Conservation (phyloP, 1,140 invertebrate genomes). For the Magallana angulata region DNA sequence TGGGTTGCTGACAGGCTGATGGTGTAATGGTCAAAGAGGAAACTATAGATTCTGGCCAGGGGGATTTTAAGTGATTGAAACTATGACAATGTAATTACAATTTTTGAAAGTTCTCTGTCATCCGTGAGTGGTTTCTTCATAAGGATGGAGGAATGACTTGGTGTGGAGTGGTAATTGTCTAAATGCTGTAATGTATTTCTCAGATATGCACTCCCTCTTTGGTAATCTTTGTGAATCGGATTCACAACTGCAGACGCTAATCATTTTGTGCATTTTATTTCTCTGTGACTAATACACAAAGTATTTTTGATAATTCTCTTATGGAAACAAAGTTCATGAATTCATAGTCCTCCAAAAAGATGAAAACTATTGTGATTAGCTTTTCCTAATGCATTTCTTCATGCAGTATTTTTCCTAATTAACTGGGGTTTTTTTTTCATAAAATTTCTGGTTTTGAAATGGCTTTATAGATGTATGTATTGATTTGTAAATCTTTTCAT, state of each 20-base stretch:
- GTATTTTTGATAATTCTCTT: constrained; percentile 14
- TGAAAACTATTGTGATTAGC: neutral
- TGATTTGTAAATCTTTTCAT: neutral
- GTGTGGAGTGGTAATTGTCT: constrained; percentile 19
- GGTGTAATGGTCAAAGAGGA: constrained; percentile 37
- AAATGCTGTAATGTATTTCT: constrained; percentile 14
- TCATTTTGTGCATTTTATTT: constrained; percentile 20
- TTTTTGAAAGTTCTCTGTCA: constrained; percentile 32
- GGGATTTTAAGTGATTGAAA: constrained; percentile 21
- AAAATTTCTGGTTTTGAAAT: neutral
- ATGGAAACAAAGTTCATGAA: neutral
- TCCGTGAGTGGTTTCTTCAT: neutral
- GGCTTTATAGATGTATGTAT: neutral
- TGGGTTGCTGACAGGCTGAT: constrained; percentile 6
- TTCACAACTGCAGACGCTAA: constrained; percentile 20
- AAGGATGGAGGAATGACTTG: neutral
- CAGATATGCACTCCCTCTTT: constrained; percentile 34
- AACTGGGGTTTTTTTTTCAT: neutral
- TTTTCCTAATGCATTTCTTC: neutral
- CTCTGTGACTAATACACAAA: constrained; percentile 18
- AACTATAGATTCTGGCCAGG: neutral
- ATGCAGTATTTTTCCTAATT: neutral
- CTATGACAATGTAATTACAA: constrained; percentile 31
- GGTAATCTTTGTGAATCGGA: constrained; percentile 22
- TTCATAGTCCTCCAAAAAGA: neutral